A percentile compares a stretch with the other conserved stretches of the same genome.
phyloP scores from a whole-genome alignment of 2,113 vertebrate species.

The Lycaon pictus region DNA sequence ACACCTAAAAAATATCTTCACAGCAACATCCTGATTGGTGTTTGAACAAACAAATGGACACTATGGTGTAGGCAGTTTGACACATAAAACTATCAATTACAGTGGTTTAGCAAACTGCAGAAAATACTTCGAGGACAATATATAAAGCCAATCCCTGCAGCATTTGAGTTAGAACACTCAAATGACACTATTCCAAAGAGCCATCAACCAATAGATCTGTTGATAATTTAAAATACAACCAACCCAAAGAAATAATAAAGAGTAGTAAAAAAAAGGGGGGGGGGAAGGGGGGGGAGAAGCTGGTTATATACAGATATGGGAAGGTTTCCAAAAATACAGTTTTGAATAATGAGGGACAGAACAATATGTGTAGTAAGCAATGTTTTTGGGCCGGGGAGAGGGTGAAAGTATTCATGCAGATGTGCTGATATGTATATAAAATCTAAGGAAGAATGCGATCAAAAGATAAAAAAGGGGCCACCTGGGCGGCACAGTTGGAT shows the following conservation, averaged over 20 bases:
- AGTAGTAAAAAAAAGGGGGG: not conserved
- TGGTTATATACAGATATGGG: not conserved
- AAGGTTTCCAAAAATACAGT: not conserved
- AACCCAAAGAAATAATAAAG: not conserved
- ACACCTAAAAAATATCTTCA: not conserved
- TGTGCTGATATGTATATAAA: not conserved
- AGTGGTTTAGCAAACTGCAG: not conserved
- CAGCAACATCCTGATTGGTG: not conserved
- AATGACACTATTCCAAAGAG: not conserved
- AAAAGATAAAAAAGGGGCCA: not conserved
- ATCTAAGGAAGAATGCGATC: not conserved
- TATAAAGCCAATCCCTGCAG: not conserved
- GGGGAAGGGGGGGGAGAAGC: fast-evolving
- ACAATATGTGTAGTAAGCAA: not conserved
- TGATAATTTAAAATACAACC: not conserved
- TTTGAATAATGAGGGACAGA: not conserved
- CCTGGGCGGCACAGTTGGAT: too few relatives aligned
- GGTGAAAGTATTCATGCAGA: not conserved
- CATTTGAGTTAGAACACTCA: not conserved
- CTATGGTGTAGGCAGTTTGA: not conserved
- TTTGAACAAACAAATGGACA: not conserved
- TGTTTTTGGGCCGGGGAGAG: not conserved
- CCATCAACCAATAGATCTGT: not conserved
- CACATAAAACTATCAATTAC: not conserved
- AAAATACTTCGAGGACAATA: not conserved